These are phyloP conservation scores for Psophia crepitans DNA, from an alignment of 2,113 vertebrate species.

Conservation along the genomic window DNA sequence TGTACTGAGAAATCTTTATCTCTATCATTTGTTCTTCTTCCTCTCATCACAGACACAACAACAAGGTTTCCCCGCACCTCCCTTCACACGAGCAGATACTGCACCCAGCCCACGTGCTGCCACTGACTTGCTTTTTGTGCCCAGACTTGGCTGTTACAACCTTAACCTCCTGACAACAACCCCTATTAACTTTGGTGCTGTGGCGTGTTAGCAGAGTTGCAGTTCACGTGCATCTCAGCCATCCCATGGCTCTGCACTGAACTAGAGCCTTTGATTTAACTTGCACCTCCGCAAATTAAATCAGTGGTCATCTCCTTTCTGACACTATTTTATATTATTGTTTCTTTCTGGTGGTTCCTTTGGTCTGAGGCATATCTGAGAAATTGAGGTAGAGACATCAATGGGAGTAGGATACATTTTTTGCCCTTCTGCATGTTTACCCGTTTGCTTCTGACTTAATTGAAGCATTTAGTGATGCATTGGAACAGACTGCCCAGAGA, in stretches of 20 bases:
- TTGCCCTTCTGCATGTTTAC: background rate
- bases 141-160: background rate
- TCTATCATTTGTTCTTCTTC: background rate
- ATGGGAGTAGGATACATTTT: background rate
- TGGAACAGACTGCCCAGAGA: too few relatives aligned
- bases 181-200: background rate
- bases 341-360: background rate
- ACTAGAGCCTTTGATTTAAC: background rate
- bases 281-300: background rate
- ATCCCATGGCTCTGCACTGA: background rate
- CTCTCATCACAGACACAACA: background rate
- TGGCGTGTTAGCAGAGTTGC: background rate
- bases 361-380: background rate
- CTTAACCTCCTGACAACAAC: background rate
- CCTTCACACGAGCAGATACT: background rate
- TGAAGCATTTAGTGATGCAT: too few relatives aligned
- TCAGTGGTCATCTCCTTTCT: background rate
- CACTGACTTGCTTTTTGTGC: background rate
- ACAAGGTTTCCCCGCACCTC: background rate
- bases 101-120: background rate
- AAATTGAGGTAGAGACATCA: background rate
- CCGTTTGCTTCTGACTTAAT: background rate
- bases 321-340: background rate
- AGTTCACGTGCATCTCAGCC: background rate
- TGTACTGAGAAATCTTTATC: background rate